Evolutionary conservation across 2,797 vertebrate species (phyloP).

Genomic region (Hydrophis major): DNA sequence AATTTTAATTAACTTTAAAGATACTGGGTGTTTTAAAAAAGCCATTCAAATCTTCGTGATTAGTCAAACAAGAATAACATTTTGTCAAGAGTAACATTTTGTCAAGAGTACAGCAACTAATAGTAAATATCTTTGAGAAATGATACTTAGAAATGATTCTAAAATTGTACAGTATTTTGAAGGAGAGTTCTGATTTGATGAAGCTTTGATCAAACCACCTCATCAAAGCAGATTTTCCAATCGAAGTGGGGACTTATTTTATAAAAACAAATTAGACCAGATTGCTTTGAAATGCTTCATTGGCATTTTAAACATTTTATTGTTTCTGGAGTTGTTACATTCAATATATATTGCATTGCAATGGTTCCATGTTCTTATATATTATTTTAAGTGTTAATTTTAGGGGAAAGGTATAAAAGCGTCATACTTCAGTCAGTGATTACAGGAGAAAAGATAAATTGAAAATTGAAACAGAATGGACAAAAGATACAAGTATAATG

Average conservation of each 20-base stretch:
- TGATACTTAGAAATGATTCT: not conserved
- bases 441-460: no score
- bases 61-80: constrained; percentile 4
- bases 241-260: not conserved
- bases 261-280: not conserved
- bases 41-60: not conserved
- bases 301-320: not conserved
- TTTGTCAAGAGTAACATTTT: not conserved
- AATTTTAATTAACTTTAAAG: constrained; percentile 17
- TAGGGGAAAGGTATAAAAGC: no score
- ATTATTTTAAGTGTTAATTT: no score
- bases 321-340: not conserved
- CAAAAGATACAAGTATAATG: no score
- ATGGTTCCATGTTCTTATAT: not conserved
- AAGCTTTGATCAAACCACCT: not conserved
- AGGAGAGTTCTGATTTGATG: not conserved
- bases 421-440: no score
- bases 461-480: no score
- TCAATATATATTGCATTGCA: not conserved
- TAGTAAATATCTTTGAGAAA: not conserved
- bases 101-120: not conserved
- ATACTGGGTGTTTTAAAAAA: not conserved
- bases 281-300: not conserved
- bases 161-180: not conserved
- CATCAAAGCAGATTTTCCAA: not conserved